Evolutionary conservation across 1,140 invertebrate species (phyloP).

Genomic region (Mactra quadrangularis): DNA sequence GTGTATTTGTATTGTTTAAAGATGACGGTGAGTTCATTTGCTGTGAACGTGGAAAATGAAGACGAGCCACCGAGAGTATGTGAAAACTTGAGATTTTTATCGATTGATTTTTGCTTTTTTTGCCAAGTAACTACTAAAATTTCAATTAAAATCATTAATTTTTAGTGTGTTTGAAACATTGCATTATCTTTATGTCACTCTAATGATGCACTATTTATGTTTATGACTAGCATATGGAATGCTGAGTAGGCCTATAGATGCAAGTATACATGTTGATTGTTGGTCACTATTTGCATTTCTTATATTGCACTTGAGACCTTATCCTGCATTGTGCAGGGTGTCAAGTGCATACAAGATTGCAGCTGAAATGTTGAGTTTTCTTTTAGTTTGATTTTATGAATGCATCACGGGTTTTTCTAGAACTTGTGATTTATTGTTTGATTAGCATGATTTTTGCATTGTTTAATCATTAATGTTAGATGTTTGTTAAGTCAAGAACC

Average conservation of each 20-base stretch:
- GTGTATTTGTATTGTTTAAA: conserved; percentile 25
- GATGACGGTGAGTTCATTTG: background rate
- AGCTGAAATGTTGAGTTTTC: too few relatives aligned
- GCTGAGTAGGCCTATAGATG: background rate
- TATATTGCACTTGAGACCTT: too few relatives aligned
- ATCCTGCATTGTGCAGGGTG: too few relatives aligned
- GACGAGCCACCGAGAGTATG: conserved; percentile 51
- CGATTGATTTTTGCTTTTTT: background rate
- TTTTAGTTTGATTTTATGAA: too few relatives aligned
- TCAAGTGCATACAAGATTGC: too few relatives aligned
- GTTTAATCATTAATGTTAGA: too few relatives aligned
- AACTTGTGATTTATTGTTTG: too few relatives aligned
- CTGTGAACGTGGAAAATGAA: conserved; percentile 51
- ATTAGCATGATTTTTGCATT: too few relatives aligned
- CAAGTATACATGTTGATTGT: background rate
- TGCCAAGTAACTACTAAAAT: background rate
- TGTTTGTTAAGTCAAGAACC: too few relatives aligned
- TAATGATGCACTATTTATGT: background rate
- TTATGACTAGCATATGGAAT: background rate
- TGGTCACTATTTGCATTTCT: too few relatives aligned
- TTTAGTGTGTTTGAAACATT: background rate
- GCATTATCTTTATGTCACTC: background rate
- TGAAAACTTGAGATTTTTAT: background rate
- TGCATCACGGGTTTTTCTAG: too few relatives aligned
- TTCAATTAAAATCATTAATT: background rate